Evolutionary conservation across 2,113 vertebrate genomes (phyloP).

Genomic region (Canis aureus): DNA sequence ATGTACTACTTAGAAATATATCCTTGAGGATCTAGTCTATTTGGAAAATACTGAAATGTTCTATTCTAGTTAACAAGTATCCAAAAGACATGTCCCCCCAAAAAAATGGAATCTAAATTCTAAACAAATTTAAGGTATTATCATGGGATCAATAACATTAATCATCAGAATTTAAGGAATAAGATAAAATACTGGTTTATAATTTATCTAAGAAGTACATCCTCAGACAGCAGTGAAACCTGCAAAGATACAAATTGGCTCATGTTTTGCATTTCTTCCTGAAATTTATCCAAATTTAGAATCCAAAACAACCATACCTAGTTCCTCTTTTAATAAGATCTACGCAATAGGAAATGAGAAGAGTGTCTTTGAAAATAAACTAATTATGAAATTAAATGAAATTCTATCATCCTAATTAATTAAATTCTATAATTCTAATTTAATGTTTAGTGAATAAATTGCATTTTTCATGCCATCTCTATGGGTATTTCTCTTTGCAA

Average conservation of each 20-base stretch:
- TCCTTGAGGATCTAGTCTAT: background rate
- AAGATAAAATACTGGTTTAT: background rate
- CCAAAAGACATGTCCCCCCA: background rate
- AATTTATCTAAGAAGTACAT: background rate
- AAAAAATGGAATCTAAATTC: constrained; percentile 39
- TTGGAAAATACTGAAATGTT: background rate
- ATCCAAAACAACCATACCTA: background rate
- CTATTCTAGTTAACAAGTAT: background rate
- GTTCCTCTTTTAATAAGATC: background rate
- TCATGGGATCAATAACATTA: background rate
- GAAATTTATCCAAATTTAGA: background rate
- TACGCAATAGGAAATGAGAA: constrained; percentile 21
- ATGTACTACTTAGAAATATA: background rate
- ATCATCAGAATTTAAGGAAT: background rate
- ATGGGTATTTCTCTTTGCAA: background rate
- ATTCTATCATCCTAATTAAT: background rate
- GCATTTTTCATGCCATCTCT: background rate
- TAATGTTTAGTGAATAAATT: background rate
- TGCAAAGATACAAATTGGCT: background rate
- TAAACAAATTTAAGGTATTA: background rate
- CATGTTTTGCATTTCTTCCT: background rate
- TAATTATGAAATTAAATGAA: background rate
- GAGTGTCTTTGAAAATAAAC: background rate
- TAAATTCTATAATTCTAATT: background rate
- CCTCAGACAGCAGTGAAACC: background rate